Base-by-base conservation (phyloP, 2,797 vertebrate species). In the Urocyon cinereoargenteus region DNA sequence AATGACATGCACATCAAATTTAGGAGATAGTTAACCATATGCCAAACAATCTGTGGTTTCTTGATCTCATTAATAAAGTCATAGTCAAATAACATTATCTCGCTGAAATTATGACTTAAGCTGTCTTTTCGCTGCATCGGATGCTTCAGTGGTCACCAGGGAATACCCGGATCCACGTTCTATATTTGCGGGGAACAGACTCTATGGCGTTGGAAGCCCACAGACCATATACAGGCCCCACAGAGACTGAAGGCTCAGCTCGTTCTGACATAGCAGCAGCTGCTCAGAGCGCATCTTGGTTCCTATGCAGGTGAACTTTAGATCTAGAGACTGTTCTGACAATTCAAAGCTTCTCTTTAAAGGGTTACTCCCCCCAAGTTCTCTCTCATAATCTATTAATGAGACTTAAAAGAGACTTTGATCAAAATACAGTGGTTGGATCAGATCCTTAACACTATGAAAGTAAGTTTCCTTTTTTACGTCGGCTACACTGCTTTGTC, bases 11-110 rank as follows among this genome's bases (percentile, higher is more conserved):
- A 84, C 64, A 93, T 92, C n/a, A 92, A 92, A 97, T 15, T 94
- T 95, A 92, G 75, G 68, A 75, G 89, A 89, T 66, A 88, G 82
- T 61, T 96, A 96, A 57, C 87, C 92, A 97, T 96, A 97, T 97
- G 91, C 51, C 73, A 93, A 96, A 93, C 94, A 97, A 85, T 84
- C 81, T 64, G 49, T 88, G 72, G 19, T 55, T 96, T 96, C 93
- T 93, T 91, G 68, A 51, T 89, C 36, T 59, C 40, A 88, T 82
- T 95, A 96, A 95, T 78, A 96, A 91, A 90, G 34, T 64, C 40
- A 61, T 34, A 78, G 15, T 70, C 62, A 96, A 78, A 90, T 68
- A 62, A 64, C 59, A 73, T 89, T 31, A 85, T 73, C 6, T 95
- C 84, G 55, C 57, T 93, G 84, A 95, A 97, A 82, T 40, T 2